Percentiles rank a stretch among this genome's conserved stretches.
phyloP scores from a whole-genome alignment of 2,888 invertebrate species.

The Zootermopsis nevadensis region DNA sequence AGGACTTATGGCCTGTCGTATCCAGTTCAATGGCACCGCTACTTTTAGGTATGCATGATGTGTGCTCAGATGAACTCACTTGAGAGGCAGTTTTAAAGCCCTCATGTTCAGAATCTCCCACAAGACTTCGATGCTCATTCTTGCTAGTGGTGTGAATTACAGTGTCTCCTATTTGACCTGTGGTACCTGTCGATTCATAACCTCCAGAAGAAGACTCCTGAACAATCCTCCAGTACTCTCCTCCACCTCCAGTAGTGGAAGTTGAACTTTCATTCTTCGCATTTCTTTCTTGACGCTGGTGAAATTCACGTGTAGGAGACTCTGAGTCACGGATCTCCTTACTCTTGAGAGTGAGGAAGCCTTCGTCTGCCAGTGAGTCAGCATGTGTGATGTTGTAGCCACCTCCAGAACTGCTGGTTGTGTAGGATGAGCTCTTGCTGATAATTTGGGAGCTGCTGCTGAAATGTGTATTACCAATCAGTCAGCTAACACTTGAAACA shows the following conservation, averaged over 20 bases:
- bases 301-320: constrained; percentile 75
- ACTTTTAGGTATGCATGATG: constrained; percentile 38
- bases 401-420: constrained; percentile 41
- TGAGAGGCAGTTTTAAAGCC: constrained; percentile 45
- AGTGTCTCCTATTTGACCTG: constrained; percentile 48
- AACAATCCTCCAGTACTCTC: constrained; percentile 52
- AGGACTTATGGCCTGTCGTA: background rate
- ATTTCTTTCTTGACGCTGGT: constrained; percentile 42
- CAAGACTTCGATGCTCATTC: constrained; percentile 47
- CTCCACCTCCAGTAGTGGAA: constrained; percentile 44
- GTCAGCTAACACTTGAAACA: too few species aligned
- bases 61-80: constrained; percentile 47
- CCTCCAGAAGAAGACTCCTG: constrained; percentile 50
- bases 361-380: constrained; percentile 79
- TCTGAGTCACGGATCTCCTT: constrained; percentile 84
- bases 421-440: constrained; percentile 49
- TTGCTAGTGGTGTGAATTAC: constrained; percentile 47
- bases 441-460: constrained; percentile 44
- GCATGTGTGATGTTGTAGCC: constrained; percentile 65
- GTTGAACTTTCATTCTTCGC: background rate
- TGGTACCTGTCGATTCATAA: constrained; percentile 47
- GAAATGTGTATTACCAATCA: background rate
- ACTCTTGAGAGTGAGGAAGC: constrained; percentile 80
- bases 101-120: constrained; percentile 49
- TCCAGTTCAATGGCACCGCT: background rate